These are phyloP conservation scores for Typhlomys cinereus DNA, from an alignment of 2,113 vertebrate genomes.

Conservation along the genomic window DNA sequence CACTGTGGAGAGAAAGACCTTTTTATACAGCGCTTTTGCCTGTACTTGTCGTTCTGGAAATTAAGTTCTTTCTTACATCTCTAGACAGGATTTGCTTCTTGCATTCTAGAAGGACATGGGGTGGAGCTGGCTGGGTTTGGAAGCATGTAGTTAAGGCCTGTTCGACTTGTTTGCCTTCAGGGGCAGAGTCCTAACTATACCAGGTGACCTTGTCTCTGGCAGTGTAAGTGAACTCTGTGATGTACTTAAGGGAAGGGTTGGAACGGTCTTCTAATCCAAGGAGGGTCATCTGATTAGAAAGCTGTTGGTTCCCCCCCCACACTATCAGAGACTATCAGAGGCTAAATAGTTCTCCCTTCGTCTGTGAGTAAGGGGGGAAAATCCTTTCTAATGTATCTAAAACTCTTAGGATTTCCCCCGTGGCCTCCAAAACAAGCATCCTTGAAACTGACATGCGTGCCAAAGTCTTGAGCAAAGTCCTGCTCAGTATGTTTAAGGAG, in stretches of 20 bases:
- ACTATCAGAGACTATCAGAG: no score
- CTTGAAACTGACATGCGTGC: not conserved
- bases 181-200: not conserved
- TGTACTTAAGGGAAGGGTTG: not conserved
- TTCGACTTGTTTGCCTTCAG: not conserved
- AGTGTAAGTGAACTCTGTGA: not conserved
- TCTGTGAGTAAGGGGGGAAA: not conserved
- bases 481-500: not conserved
- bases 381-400: not conserved
- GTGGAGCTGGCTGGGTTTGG: not conserved
- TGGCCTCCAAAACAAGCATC: not conserved
- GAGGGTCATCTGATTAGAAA: not conserved
- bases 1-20: not conserved
- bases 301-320: no score
- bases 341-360: not conserved
- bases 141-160: accelerated
- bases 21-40: not conserved
- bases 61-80: not conserved
- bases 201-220: not conserved
- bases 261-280: not conserved
- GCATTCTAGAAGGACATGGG: not conserved
- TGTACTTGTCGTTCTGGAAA: not conserved
- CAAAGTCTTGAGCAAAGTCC: not conserved
- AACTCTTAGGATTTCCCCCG: not conserved
- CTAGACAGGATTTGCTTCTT: not conserved